Base-by-base conservation (phyloP, 1,140 invertebrate species). In the Aphaenogaster rudis region DNA sequence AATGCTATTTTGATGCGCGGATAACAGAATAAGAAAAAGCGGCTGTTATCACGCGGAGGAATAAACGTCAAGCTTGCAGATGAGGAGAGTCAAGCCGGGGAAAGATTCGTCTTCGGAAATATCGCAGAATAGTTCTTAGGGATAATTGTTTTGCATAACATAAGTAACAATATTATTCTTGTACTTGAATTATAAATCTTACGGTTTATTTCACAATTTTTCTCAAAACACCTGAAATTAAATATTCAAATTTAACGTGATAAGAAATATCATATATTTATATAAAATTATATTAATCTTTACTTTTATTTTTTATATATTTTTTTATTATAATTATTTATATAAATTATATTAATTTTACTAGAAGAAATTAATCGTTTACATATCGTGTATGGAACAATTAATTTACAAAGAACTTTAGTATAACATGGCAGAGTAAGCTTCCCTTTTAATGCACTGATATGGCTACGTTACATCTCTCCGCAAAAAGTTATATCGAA, bases 401-500 rank as follows among this genome's bases (percentile, higher is more conserved):
- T 74, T 7, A 57, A 74, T 57, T 74, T 54, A 7, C 7, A 63
- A 45, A 78, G 21, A 17, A 63, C 17, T 17, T 54, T 15, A n/a
- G 15, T 39, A 21, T 21, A 57, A 39, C 39, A 33, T 3, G 28
- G 28, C 8, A 33, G 15, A 2, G 21, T 21, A 42, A 39, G 36
- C 7, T 11, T 45, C 11, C 8, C 17, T 57, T 39, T 78, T 48
- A 33, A 64, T 21, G 57, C 28, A 15, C 42, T 13, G 13, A 79
- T 79, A 66, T 6, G 42, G 15, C 13, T 33, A 36, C 1, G 28
- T 48, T 42, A 21, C 9, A 11, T 63, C 54, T 77, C 21, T n/a
- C 36, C 17, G 54, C 3, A 66, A 79, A 48, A 79, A 66, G 9
- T 63, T 64, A 48, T 13, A 28, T 79, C 61, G 15, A 48, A n/a